Evolutionary conservation across 1,140 invertebrate genomes (phyloP), one percentile per base, ranked within the genome.

Genomic region (Mercenaria mercenaria): DNA sequence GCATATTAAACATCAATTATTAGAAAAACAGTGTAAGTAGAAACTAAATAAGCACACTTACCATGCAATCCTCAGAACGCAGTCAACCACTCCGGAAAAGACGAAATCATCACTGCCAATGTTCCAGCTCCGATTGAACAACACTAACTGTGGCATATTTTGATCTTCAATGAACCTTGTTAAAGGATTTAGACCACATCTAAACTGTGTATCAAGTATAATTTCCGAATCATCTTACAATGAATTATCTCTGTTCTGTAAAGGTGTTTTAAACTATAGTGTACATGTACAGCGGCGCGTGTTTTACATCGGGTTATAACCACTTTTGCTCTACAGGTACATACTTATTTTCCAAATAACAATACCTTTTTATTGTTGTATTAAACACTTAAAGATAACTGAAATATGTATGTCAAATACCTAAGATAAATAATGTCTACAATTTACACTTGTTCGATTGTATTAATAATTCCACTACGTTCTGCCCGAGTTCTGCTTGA

Each of bases 71-170:
- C 94, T 77, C 0, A 94, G 23, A 39, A 92, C 64, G 20, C 91
- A 74, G 84, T 95, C 94, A 29, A 72, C 90, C 79, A 93, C 47
- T 26, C 90, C 93, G 26, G 95, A 92, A 83, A 92, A 95, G 6
- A 95, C 94, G 56, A 95, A 93, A 83, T 95, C 95, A 90, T 95
- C 95, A 88, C 95, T 95, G 18, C 91, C 93, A 59, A 95, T 91
- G 32, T 88, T 89, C 95, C 95, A 95, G 43, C 91, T 90, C 20
- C 95, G 82, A 2, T 90, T 91, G 80, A 95, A 95, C 26, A 91
- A 67, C 39, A 91, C 85, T 29, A 95, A 67, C 43, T 92, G 94
- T 13, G 94, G 94, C 94, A 95, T 95, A 29, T 64, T 64, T 8
- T n/a, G n/a, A n/a, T 64, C 15, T 29, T 26, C 6, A 64, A 2